phyloP scores from a whole-genome alignment of 2,797 vertebrate genomes.

The Cirrhinus molitorella region DNA sequence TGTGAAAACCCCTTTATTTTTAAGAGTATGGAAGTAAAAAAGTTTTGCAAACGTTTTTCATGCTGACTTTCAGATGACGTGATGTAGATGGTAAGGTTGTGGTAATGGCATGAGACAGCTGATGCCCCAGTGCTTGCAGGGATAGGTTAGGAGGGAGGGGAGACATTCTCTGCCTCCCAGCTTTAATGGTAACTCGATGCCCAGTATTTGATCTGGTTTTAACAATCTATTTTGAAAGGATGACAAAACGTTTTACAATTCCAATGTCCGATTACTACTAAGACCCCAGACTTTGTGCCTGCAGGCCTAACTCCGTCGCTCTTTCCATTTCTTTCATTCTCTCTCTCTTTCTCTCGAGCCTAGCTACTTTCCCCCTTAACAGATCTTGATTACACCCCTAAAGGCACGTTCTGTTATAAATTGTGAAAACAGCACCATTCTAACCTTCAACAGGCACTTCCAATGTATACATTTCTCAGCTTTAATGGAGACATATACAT shows the following conservation, averaged over 20 bases:
- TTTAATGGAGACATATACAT: constrained; percentile 8
- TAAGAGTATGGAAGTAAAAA: not conserved
- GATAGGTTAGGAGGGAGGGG: constrained; percentile 39
- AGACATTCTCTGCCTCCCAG: constrained; percentile 65
- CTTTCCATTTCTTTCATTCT: constrained; percentile 16
- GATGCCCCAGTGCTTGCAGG: constrained; percentile 23
- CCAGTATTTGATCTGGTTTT: constrained; percentile 70
- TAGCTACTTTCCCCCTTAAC: not conserved
- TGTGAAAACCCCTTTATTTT: not conserved
- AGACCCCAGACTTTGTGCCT: constrained; percentile 52
- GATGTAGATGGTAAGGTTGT: constrained; percentile 45
- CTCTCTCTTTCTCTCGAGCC: not conserved
- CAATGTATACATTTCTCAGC: constrained; percentile 15
- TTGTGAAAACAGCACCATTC: constrained; percentile 5
- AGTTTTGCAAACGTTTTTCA: not conserved
- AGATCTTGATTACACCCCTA: constrained; percentile 17
- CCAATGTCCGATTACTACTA: constrained; percentile 64
- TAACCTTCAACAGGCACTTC: constrained; percentile 14
- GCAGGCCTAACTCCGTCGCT: constrained; percentile 23
- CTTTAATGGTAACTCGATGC: constrained; percentile 69
- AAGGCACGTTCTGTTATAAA: constrained; percentile 7
- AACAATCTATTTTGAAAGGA: constrained; percentile 73
- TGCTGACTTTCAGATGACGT: constrained; percentile 16
- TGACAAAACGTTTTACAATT: constrained; percentile 69
- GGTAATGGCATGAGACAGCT: constrained; percentile 43